These are phyloP conservation scores for Bombus ignitus DNA, from an alignment of 1,140 invertebrate genomes.

Conservation along the genomic window DNA sequence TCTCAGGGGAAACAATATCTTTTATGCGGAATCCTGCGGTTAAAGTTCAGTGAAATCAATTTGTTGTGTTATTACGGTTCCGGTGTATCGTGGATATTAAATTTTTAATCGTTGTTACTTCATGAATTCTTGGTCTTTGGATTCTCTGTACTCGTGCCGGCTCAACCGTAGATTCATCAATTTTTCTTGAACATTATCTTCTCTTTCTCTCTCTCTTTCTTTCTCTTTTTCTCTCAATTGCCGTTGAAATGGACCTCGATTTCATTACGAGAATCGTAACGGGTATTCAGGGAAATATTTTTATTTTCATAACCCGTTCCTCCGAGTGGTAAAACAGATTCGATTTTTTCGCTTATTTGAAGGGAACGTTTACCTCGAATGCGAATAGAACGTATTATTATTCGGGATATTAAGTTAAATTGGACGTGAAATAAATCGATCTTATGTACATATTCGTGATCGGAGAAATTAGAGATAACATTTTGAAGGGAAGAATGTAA, in stretches of 20 bases:
- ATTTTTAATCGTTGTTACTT: constrained; percentile 34
- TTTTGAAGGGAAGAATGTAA: neutral
- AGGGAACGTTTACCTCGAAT: neutral
- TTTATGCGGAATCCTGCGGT: neutral
- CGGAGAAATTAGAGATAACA: neutral
- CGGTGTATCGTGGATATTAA: constrained; percentile 24
- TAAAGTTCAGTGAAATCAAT: neutral
- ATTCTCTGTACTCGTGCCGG: neutral
- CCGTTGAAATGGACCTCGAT: neutral
- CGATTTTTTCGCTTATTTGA: neutral
- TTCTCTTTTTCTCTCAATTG: too few relatives aligned
- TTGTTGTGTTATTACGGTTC: neutral
- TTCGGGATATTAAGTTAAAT: neutral
- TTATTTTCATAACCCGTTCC: neutral
- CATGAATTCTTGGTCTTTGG: neutral
- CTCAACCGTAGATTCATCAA: too few relatives aligned
- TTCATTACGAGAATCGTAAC: neutral
- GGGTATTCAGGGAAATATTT: neutral
- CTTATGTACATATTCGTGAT: neutral
- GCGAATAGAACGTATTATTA: neutral
- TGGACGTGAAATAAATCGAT: neutral
- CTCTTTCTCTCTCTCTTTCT: neutral
- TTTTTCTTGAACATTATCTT: neutral
- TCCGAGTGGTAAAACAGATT: neutral
- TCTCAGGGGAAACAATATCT: constrained; percentile 27